Conservation (phyloP, 2,113 vertebrate genomes). For the Rhabdornis inornatus region DNA sequence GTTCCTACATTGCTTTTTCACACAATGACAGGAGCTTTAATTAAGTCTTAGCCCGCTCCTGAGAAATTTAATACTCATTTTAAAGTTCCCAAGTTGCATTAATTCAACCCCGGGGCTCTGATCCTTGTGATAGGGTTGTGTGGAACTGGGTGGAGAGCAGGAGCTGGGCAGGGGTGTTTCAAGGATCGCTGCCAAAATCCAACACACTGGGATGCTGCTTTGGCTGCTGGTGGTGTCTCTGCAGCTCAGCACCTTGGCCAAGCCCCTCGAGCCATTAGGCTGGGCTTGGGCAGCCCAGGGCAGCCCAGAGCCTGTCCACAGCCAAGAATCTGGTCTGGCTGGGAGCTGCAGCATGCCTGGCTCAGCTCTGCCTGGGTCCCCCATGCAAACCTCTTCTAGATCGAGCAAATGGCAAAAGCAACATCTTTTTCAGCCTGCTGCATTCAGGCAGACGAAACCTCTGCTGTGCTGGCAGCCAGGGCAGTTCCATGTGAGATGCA, state of each 20-base stretch:
- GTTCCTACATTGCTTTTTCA: background rate
- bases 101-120: background rate
- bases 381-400: background rate
- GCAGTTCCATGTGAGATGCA: fast-evolving
- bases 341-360: background rate
- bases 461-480: background rate
- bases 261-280: background rate
- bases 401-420: background rate
- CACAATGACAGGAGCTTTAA: background rate
- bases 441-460: background rate
- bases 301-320: background rate
- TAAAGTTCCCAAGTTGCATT: background rate
- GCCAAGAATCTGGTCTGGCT: fast-evolving
- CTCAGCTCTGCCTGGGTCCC: background rate
- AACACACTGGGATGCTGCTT: background rate
- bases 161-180: background rate
- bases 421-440: background rate
- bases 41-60: background rate
- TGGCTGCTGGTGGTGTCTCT: fast-evolving
- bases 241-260: background rate
- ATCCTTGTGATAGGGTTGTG: background rate
- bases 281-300: background rate
- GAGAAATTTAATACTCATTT: conserved; percentile 7
- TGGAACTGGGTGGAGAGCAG: background rate
- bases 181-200: background rate